Evolutionary conservation across 2,888 invertebrate genomes (phyloP).

Genomic region (Spilarctia lutea): DNA sequence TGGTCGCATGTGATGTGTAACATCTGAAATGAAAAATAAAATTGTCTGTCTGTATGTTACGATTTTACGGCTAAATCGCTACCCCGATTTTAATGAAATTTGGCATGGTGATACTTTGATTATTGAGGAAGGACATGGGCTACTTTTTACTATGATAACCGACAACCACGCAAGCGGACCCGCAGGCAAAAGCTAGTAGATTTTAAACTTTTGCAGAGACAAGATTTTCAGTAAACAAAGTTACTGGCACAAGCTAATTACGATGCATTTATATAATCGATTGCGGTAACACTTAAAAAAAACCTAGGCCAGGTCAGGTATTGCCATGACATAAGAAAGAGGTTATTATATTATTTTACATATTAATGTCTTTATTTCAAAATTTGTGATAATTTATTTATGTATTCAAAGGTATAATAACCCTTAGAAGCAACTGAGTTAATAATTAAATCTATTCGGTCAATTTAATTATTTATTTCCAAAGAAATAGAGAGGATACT

Average conservation of each 20-base stretch:
- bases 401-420: slow-evolving; percentile 2
- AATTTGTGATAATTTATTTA: neutral
- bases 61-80: no score
- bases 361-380: neutral
- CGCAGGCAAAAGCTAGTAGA: no score
- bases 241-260: neutral
- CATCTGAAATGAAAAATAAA: no score
- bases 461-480: neutral
- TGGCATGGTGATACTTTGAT: no score
- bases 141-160: no score
- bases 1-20: no score
- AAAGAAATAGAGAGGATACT: neutral
- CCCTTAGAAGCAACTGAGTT: slow-evolving; percentile 10
- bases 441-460: slow-evolving; percentile 16
- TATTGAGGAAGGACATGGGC: no score
- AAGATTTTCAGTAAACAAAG: neutral
- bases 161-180: no score
- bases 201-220: neutral
- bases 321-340: neutral
- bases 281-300: neutral
- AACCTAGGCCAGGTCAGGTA: neutral
- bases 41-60: no score
- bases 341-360: neutral
- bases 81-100: no score
- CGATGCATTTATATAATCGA: neutral